Conservation (phyloP, 2,797 vertebrate genomes). For the Vireo griseus region DNA sequence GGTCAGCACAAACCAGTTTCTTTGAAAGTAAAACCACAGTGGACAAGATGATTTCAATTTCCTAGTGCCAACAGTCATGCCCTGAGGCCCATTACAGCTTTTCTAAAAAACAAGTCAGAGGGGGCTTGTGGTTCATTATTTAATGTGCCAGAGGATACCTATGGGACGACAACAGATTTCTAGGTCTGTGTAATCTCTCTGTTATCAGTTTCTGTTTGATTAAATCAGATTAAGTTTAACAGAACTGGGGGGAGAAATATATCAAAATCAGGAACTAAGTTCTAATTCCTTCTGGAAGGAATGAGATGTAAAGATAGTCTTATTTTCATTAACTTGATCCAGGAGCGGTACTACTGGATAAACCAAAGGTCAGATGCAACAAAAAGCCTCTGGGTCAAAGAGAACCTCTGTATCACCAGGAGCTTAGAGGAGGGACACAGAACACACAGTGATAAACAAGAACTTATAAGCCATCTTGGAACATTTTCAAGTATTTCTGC, state of each 20-base stretch:
- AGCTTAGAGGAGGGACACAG: background rate
- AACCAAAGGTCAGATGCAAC: background rate
- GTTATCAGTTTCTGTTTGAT: background rate
- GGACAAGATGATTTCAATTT: background rate
- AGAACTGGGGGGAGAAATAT: background rate
- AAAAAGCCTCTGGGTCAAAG: background rate
- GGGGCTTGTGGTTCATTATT: background rate
- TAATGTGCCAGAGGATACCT: background rate
- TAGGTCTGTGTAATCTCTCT: background rate
- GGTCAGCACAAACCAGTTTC: background rate
- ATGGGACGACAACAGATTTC: background rate
- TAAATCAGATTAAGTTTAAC: background rate
- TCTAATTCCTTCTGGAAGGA: background rate
- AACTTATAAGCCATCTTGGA: background rate
- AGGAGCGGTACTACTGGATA: background rate
- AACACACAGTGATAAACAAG: background rate
- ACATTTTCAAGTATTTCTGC: background rate
- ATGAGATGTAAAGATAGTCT: background rate
- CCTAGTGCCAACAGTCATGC: background rate
- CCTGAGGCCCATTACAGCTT: background rate
- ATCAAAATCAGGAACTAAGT: background rate
- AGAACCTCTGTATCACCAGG: background rate
- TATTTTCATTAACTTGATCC: background rate
- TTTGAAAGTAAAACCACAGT: background rate
- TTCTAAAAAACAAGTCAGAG: background rate